phyloP scores from a whole-genome alignment of 2,888 invertebrate species.

The Andrena dorsata region DNA sequence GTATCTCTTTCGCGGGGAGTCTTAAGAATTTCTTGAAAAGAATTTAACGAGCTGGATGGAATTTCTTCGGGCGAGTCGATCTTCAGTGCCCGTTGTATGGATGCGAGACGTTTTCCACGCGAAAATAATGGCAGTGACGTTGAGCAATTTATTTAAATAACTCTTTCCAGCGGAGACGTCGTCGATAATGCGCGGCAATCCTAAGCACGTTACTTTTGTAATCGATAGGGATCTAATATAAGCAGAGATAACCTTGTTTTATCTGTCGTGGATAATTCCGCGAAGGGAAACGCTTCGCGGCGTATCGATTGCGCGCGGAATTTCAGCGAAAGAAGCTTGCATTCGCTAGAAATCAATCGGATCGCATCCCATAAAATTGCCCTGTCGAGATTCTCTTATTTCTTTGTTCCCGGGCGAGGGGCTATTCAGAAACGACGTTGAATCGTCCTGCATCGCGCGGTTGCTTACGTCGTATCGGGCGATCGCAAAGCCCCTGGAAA shows the following conservation, averaged over 20 bases:
- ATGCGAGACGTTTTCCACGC: constrained; percentile 7
- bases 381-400: constrained; percentile 20
- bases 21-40: constrained; percentile 50
- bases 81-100: background rate
- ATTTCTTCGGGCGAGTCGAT: constrained; percentile 30
- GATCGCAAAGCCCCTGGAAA: constrained; percentile 55
- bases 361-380: constrained; percentile 53
- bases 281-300: constrained; percentile 13
- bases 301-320: constrained; percentile 30
- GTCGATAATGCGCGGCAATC: no score
- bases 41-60: constrained; percentile 41
- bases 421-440: constrained; percentile 60
- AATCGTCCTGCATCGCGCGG: constrained; percentile 63
- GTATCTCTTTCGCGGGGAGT: constrained; percentile 28
- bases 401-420: constrained; percentile 39
- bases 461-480: constrained; percentile 52
- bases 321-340: constrained; percentile 19
- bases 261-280: background rate
- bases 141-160: constrained; percentile 8
- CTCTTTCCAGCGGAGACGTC: background rate
- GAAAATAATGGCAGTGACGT: constrained; percentile 17
- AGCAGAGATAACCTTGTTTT: constrained; percentile 17
- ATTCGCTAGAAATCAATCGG: constrained; percentile 45
- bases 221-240: background rate
- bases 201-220: background rate